A percentile compares a stretch with the other conserved stretches of the same genome.
Conservation (phyloP, 2,797 vertebrate species). For the Hydrophis major region DNA sequence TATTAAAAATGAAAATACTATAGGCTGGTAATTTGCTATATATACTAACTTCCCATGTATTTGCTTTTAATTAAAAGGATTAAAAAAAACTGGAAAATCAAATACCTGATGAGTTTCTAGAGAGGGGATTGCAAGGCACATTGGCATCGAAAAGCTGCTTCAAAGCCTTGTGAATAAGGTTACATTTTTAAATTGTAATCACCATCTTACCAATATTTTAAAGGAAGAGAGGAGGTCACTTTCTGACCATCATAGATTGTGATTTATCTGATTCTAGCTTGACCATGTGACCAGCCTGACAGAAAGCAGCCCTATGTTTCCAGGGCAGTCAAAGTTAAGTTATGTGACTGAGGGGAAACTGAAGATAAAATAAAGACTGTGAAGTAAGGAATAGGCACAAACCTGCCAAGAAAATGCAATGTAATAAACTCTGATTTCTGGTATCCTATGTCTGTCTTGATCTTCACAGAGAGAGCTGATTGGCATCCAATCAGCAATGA, state of each 20-base stretch:
- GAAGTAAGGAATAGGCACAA: not conserved
- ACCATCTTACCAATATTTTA: not conserved
- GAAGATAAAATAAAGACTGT: not conserved
- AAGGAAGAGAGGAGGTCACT: not conserved
- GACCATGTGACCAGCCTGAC: not conserved
- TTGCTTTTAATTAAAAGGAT: not conserved
- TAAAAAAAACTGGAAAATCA: not conserved
- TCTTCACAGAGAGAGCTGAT: not conserved
- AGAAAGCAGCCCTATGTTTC: not conserved
- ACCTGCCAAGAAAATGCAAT: not conserved
- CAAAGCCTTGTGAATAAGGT: not conserved
- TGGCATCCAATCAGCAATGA: not conserved
- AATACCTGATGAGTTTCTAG: not conserved
- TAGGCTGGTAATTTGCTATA: not conserved
- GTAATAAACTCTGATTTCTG: not conserved
- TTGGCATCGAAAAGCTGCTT: not conserved
- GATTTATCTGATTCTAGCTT: not conserved
- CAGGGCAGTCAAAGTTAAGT: not conserved
- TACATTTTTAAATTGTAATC: not conserved
- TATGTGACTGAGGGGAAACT: not conserved
- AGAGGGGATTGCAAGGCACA: not conserved
- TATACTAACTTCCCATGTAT: not conserved
- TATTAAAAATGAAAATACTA: not conserved
- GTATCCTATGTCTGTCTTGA: not conserved
- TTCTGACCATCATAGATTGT: not conserved